Evolutionary conservation across 2,797 vertebrate species (phyloP).

Genomic region (Muscicapa striata): DNA sequence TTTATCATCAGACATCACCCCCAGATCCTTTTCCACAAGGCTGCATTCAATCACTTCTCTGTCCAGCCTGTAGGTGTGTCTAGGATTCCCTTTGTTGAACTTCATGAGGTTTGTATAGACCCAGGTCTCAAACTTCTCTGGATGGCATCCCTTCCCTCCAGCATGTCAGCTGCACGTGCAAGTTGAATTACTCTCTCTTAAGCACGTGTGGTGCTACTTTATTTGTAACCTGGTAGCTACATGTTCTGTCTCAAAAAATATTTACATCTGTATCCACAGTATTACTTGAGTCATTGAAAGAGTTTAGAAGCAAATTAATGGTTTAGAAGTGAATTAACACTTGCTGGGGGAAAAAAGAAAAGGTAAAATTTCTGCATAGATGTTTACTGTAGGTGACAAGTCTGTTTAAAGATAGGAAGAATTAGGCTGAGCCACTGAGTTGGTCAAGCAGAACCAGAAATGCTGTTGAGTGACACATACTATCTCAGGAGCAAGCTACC

Average conservation of each 20-base stretch:
- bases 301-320: not conserved
- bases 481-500: not conserved
- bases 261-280: not conserved
- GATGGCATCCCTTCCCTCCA: not conserved
- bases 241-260: not conserved
- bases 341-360: not conserved
- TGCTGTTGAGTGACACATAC: not conserved
- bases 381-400: not conserved
- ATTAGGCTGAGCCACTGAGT: not conserved
- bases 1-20: not conserved
- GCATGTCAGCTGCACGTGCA: fast-evolving
- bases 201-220: not conserved
- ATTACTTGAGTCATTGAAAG: not conserved
- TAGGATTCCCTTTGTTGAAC: not conserved
- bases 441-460: not conserved
- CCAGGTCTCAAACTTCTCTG: not conserved
- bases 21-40: not conserved
- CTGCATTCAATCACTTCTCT: not conserved
- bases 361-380: not conserved
- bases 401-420: not conserved
- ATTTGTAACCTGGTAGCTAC: not conserved
- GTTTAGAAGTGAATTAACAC: not conserved
- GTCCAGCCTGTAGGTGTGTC: not conserved
- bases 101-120: not conserved
- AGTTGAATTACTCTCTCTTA: not conserved